phyloP scores from a whole-genome alignment of 2,888 invertebrate genomes.

The Cephus pygmeus region DNA sequence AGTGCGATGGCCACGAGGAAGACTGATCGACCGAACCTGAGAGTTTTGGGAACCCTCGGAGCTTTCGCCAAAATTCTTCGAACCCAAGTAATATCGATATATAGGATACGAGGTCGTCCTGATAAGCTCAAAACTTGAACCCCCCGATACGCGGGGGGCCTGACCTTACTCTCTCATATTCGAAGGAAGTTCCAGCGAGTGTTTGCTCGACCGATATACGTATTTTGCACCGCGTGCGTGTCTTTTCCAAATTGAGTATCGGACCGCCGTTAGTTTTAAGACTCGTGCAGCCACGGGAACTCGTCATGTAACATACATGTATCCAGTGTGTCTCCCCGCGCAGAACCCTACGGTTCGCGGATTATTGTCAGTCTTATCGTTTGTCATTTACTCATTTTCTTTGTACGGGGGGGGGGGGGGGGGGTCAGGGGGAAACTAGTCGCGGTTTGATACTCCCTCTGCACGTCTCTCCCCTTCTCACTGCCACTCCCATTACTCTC shows the following conservation, averaged over 20 bases:
- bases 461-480: background rate
- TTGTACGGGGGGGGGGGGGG: background rate
- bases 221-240: slow-evolving; percentile 42
- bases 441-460: background rate
- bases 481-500: background rate
- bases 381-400: background rate
- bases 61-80: background rate
- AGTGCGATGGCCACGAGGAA: background rate
- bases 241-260: slow-evolving; percentile 32
- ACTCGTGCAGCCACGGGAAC: background rate
- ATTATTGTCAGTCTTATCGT: background rate
- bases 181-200: slow-evolving; percentile 12
- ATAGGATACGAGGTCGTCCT: background rate
- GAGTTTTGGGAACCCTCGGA: background rate
- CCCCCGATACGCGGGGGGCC: background rate
- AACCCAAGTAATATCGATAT: background rate
- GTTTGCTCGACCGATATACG: slow-evolving; percentile 48
- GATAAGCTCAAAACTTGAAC: background rate
- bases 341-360: background rate
- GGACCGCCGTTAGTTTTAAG: slow-evolving; percentile 15
- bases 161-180: background rate
- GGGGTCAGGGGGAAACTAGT: background rate
- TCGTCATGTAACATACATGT: background rate
- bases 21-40: background rate
- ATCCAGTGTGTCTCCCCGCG: background rate